phyloP scores from a whole-genome alignment of 1,140 invertebrate species.

The Onthophagus taurus region DNA sequence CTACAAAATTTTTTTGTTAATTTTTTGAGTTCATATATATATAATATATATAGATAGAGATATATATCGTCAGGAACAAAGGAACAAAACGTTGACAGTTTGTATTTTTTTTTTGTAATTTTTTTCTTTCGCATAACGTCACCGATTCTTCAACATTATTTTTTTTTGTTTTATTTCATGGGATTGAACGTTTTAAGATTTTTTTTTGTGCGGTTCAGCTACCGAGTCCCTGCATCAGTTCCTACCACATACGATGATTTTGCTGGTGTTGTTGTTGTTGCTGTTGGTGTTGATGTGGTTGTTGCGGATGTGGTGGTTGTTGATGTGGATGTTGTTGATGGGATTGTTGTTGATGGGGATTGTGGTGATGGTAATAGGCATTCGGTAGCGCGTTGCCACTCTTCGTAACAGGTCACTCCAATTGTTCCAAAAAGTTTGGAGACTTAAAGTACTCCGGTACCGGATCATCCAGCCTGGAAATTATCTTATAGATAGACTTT shows the following conservation, averaged over 20 bases:
- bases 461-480: constrained; percentile 94
- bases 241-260: constrained; percentile 6
- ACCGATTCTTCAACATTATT: constrained; percentile 32
- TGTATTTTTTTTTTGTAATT: constrained; percentile 18
- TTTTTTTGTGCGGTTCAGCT: constrained; percentile 2
- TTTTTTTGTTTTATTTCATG: not conserved
- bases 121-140: constrained; percentile 23
- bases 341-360: constrained; percentile 1
- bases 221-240: constrained; percentile 1
- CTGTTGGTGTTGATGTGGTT: constrained; percentile 1
- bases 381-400: constrained; percentile 12
- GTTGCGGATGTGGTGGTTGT: constrained; percentile 1
- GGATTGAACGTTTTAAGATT: constrained; percentile 5
- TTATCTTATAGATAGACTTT: constrained; percentile 99
- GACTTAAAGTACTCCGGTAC: constrained; percentile 99
- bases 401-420: constrained; percentile 62
- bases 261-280: not conserved
- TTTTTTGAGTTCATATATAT: too few relatives aligned
- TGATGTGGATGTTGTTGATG: constrained; percentile 1
- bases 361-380: too few relatives aligned
- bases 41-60: constrained; percentile 3
- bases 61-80: constrained; percentile 8
- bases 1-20: too few relatives aligned
- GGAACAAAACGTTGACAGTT: constrained; percentile 30
- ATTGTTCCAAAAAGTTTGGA: constrained; percentile 96